Conservation (phyloP, 2,888 invertebrate species). For the Ashinkailepas kermadecensis region DNA sequence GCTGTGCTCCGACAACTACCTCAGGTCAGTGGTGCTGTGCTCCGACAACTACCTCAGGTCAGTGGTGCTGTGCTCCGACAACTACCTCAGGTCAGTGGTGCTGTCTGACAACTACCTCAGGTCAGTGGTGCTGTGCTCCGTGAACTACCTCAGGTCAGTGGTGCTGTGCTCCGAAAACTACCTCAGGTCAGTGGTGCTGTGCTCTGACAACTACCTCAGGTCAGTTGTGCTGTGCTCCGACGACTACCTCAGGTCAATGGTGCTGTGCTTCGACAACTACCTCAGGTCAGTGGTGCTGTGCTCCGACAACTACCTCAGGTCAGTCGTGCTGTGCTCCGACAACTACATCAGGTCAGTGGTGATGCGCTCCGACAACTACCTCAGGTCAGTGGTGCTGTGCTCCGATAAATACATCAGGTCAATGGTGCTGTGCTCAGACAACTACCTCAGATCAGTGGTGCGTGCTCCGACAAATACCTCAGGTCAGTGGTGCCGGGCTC, state of each 20-base stretch:
- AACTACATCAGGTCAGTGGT: neutral
- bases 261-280: too few species aligned
- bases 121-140: neutral
- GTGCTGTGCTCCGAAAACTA: too few species aligned
- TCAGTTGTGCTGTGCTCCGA: conserved; percentile 40
- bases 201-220: conserved; percentile 80
- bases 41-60: too few species aligned
- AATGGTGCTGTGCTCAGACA: conserved; percentile 77
- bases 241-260: neutral
- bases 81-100: conserved; percentile 62
- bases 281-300: conserved; percentile 55
- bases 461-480: neutral
- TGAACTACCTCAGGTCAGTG: too few species aligned
- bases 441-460: conserved; percentile 62
- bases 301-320: conserved; percentile 80
- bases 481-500: neutral
- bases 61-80: conserved; percentile 75
- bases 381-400: too few species aligned
- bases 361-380: too few species aligned
- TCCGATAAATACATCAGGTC: too few species aligned
- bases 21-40: too few species aligned
- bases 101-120: neutral
- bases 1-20: too few species aligned
- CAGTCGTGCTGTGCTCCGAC: conserved; percentile 35
- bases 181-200: conserved; percentile 67